Percentiles rank a stretch among this genome's conserved stretches.
phyloP scores from a whole-genome alignment of 2,797 vertebrate genomes.

The Lacerta bilineata region DNA sequence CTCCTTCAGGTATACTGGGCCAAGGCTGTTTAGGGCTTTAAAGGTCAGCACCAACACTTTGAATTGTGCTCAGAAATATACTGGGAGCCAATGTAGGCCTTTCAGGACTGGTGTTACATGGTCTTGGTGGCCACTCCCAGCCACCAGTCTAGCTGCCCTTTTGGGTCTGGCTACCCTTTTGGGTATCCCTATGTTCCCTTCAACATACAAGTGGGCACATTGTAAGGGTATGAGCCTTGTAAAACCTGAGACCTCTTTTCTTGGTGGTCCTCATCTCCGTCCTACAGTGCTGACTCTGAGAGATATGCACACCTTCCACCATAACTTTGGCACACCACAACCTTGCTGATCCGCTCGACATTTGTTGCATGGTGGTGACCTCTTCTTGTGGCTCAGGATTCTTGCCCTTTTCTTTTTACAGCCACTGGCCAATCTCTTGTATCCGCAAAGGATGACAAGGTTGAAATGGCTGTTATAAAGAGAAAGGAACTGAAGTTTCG shows the following conservation, averaged over 20 bases:
- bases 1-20: too few species aligned
- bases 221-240: neutral
- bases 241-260: neutral
- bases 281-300: neutral
- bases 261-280: neutral
- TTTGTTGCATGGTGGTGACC: neutral
- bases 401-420: neutral
- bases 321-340: neutral
- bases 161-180: too few species aligned
- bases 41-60: too few species aligned
- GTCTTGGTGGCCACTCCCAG: too few species aligned
- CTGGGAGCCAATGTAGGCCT: too few species aligned
- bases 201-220: neutral
- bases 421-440: neutral
- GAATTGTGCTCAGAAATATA: too few species aligned
- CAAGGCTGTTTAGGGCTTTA: too few species aligned
- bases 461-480: slow-evolving; percentile 21
- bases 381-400: neutral
- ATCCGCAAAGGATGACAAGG: neutral
- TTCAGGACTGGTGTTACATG: too few species aligned
- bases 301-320: neutral
- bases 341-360: neutral
- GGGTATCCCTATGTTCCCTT: neutral
- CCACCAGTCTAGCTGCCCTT: too few species aligned
- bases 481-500: neutral